phyloP scores from a whole-genome alignment of 2,113 vertebrate genomes.

The Zapus hudsonius region DNA sequence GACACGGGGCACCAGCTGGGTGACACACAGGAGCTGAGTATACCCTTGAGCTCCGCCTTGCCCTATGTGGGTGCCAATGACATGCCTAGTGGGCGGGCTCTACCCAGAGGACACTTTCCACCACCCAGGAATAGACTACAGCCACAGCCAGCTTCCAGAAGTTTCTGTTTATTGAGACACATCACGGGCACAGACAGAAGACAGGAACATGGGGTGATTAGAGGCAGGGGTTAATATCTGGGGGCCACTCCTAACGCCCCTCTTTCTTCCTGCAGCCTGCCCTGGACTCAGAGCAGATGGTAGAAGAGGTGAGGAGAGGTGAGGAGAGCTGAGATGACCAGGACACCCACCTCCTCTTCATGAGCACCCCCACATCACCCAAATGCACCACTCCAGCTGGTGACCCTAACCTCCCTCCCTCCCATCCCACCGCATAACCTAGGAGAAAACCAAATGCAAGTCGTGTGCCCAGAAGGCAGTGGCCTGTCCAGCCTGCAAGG shows the following conservation, averaged over 20 bases:
- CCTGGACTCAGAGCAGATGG: not conserved
- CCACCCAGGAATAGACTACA: not conserved
- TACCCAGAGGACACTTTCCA: not conserved
- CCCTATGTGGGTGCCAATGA: too few relatives aligned
- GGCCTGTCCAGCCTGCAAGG: not conserved
- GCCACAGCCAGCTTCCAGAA: not conserved
- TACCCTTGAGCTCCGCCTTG: not conserved
- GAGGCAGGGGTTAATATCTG: not conserved
- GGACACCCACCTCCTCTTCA: not conserved
- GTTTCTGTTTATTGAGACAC: conserved; percentile 72
- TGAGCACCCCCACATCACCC: not conserved
- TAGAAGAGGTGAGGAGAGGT: not conserved
- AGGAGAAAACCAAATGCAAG: conserved; percentile 45
- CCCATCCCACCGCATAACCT: not conserved
- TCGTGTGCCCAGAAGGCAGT: not conserved
- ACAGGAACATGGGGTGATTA: not conserved
- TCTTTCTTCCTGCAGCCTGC: not conserved
- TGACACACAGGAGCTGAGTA: not conserved
- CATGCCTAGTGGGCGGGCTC: not conserved
- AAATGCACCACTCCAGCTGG: not conserved
- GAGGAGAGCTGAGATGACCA: not conserved
- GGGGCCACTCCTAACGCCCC: not conserved
- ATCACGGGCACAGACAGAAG: not conserved
- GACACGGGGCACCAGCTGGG: not conserved
- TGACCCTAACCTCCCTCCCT: not conserved